Base-by-base conservation (phyloP, 2,888 invertebrate genomes). In the Mesochorus sp. region DNA sequence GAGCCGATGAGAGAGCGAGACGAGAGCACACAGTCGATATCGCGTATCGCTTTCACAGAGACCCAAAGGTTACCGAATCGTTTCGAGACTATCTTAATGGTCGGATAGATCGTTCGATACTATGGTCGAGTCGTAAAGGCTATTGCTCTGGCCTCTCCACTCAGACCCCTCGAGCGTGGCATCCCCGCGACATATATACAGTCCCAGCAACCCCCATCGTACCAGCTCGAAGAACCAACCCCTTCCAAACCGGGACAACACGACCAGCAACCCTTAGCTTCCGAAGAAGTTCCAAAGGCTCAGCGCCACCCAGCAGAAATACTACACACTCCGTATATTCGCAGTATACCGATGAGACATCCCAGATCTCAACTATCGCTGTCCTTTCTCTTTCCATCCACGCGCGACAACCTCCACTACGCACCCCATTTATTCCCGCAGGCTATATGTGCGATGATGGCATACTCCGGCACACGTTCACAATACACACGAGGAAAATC, bases 51-150 rank as follows among this genome's bases (percentile, higher is more conserved):
- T 90, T 89, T 89, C 85, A 87, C 87, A 87, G 89, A 90, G 88
- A 90, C 89, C 88, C 86, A 91, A 88, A 91, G 91, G 91, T 91
- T 90, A 91, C 90, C 88, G 90, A 91, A 91, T 90, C 90, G 90
- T 91, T 90, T 85, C 87, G 87, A 89, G 90, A 91, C 91, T 91
- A 91, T 91, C 91, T 91, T 90, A 91, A 91, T 89, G 90, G 90
- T 81, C 83, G 90, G 88, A 90, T 90, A 90, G 91, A 90, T 91
- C 90, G 90, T 91, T 91, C 88, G 90, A 91, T 91, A 89, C 90
- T 91, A 91, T 90, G 90, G 89, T 89, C 89, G 86, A 91, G 90
- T 91, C 91, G 90, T 91, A 90, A 91, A 91, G 88, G 90, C 89
- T 90, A 91, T 90, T 91, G 90, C 90, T 86, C 86, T 86, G 85